Percentiles rank a stretch among this genome's conserved stretches.
phyloP scores from a whole-genome alignment of 2,797 vertebrate genomes.

The Nasua narica region DNA sequence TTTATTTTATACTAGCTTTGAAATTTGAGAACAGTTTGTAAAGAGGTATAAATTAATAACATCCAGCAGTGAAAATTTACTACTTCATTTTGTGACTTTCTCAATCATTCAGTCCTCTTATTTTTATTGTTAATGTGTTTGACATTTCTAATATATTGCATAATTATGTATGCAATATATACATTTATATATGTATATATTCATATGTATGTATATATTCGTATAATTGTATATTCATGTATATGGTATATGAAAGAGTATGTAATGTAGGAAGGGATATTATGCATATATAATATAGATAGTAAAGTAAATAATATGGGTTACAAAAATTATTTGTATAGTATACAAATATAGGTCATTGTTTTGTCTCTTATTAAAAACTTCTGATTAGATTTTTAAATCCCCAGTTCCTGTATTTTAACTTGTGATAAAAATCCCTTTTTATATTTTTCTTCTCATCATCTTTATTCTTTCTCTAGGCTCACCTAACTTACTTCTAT shows the following conservation, averaged over 20 bases:
- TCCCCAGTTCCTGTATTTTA: not conserved
- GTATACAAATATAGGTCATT: not conserved
- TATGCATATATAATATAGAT: not conserved
- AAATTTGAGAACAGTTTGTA: not conserved
- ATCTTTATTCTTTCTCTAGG: not conserved
- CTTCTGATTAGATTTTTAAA: not conserved
- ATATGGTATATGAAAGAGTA: not conserved
- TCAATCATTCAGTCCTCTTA: not conserved
- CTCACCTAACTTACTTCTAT: not conserved
- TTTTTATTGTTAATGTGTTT: not conserved
- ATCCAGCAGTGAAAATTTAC: not conserved
- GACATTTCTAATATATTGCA: not conserved
- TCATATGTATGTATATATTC: not conserved
- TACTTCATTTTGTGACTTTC: not conserved
- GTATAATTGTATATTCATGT: not conserved
- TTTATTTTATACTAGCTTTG: not conserved
- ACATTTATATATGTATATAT: not conserved
- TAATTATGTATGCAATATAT: not conserved
- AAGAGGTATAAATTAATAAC: not conserved
- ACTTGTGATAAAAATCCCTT: not conserved
- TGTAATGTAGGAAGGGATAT: not conserved
- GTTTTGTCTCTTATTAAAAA: not conserved
- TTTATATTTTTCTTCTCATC: not conserved
- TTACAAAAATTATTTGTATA: not conserved
- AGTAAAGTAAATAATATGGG: not conserved